phyloP scores from a whole-genome alignment of 2,113 vertebrate species.

The Pangasianodon gigas region DNA sequence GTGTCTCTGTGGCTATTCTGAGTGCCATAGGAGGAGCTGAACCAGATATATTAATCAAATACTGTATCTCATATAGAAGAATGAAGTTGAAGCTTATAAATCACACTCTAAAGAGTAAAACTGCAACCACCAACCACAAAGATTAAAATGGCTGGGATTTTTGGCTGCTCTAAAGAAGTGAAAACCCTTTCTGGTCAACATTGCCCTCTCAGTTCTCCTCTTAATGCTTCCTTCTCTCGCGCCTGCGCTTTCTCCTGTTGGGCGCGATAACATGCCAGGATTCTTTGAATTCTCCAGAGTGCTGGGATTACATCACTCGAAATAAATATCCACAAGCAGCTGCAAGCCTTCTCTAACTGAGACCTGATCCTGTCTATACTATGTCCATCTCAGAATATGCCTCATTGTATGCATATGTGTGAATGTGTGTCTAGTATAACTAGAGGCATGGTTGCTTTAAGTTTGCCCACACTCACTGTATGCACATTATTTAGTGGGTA shows the following conservation, averaged over 20 bases:
- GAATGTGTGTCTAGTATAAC: constrained; percentile 24
- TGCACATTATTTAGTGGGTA: constrained; percentile 42
- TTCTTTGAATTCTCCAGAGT: constrained; percentile 66
- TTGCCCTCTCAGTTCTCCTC: background rate
- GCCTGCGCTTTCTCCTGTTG: background rate
- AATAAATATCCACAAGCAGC: constrained; percentile 66
- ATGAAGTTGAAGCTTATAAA: background rate
- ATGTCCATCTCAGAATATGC: constrained; percentile 9
- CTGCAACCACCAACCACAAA: background rate
- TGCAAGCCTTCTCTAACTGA: constrained; percentile 48
- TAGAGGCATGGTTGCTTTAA: constrained; percentile 34
- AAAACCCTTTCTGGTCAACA: background rate
- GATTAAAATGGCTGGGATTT: background rate
- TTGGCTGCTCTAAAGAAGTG: background rate
- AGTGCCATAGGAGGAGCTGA: background rate
- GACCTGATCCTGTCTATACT: constrained; percentile 23
- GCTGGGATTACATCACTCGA: constrained; percentile 73
- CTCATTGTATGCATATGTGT: constrained; percentile 6
- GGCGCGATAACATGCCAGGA: constrained; percentile 8
- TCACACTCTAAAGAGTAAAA: background rate
- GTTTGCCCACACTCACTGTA: constrained; percentile 1
- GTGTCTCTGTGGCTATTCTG: background rate
- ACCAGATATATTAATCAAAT: background rate
- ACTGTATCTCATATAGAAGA: background rate
- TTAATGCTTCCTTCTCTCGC: background rate